Evolutionary conservation across 2,113 vertebrate species (phyloP), one percentile per base, ranked within the genome.

Genomic region (Elephas maximus): DNA sequence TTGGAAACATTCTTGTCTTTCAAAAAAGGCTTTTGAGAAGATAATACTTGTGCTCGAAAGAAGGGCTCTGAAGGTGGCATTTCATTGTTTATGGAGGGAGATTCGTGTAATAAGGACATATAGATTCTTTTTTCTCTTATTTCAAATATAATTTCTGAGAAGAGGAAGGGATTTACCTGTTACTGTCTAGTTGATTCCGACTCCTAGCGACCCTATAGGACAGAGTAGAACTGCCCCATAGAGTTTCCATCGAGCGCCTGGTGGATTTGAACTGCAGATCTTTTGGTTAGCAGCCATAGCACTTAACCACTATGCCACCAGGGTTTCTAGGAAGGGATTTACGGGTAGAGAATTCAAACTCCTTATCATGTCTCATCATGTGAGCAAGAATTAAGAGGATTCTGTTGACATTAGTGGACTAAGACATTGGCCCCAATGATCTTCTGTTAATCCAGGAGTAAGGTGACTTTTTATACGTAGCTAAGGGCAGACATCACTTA

Each of bases 351-450:
- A 48, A 84, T 93, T 76, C 51, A 44, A 28, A 18, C 85, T 93
- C n/a, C 65, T 94, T 80, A 92, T 95, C 79, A 37, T 90, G 67
- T 67, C 93, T 79, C 81, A 86, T 93, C 41, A 84, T 17, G 15
- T 62, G 53, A 93, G 10, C n/a, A 94, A 88, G 57, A 95, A 95
- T 92, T 44, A 87, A 96, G 85, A 88, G 44, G 65, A 77, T 33
- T 93, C 51, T 83, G 30, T 77, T 86, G 79, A 83, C 48, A 18
- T 63, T 78, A 81, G 60, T 90, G 6, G 63, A 83, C 57, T 74
- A 8, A 86, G 63, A 94, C 44, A 87, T 91, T 82, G 62, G 26
- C 65, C 3, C 10, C 14, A 69, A 78, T 96, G 67, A 90, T 74
- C 63, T 73, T 23, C 17, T 73, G 21, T 94, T 96, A 91, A 90